Evolutionary conservation across 2,113 vertebrate species (phyloP).

Genomic region (Sinocyclocheilus grahami): DNA sequence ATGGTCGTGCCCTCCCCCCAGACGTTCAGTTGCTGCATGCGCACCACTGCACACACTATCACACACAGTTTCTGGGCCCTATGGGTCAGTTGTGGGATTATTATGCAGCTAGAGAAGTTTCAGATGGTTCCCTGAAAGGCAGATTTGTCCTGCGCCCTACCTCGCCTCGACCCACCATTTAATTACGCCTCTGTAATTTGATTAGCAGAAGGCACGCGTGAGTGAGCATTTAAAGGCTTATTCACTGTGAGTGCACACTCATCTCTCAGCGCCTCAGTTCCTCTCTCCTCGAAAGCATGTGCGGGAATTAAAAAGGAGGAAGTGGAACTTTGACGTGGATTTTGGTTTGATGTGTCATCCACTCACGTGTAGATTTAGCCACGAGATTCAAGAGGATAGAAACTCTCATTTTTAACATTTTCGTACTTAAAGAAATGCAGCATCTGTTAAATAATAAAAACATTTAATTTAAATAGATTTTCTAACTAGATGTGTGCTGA

Average conservation of each 20-base stretch:
- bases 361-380: constrained; percentile 9
- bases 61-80: not conserved
- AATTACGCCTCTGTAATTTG: constrained; percentile 32
- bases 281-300: constrained; percentile 1
- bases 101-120: constrained; percentile 10
- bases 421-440: not conserved
- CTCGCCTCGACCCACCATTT: not conserved
- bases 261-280: not conserved
- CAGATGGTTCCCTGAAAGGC: constrained; percentile 42
- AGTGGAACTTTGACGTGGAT: not conserved
- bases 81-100: not conserved
- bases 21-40: not conserved
- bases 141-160: not conserved
- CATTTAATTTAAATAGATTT: too few relatives aligned
- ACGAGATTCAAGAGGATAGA: not conserved
- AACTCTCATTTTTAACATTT: not conserved
- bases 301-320: constrained; percentile 7
- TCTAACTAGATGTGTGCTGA: too few relatives aligned
- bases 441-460: not conserved
- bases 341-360: constrained; percentile 22
- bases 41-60: constrained; percentile 30
- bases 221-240: constrained; percentile 29
- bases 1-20: not conserved
- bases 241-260: not conserved
- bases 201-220: constrained; percentile 16